These are phyloP conservation scores for Melanerpes aurifrons DNA, from an alignment of 2,113 vertebrate species.

Conservation along the genomic window DNA sequence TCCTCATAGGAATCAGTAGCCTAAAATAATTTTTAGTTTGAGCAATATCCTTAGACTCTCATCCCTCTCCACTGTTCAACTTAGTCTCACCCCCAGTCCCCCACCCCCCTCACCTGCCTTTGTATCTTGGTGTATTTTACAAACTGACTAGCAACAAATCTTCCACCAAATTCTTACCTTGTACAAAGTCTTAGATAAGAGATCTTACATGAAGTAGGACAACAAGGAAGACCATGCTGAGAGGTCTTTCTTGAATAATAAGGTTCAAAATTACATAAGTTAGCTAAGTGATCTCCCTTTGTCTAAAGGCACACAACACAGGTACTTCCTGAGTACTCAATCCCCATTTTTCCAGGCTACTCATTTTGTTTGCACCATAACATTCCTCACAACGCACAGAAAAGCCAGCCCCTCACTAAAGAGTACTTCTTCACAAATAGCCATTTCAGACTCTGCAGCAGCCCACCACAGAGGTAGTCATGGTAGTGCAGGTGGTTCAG, in stretches of 20 bases:
- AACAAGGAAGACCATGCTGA: neutral
- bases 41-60: neutral
- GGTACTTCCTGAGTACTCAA: neutral
- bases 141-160: neutral
- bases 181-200: neutral
- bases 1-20: neutral
- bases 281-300: neutral
- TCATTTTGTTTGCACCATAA: neutral
- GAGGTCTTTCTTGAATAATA: neutral
- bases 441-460: neutral
- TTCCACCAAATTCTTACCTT: neutral
- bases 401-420: neutral
- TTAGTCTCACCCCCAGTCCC: neutral
- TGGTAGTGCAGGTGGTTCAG: neutral
- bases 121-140: neutral
- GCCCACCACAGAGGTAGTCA: neutral
- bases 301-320: neutral
- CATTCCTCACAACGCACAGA: neutral
- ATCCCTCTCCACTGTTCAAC: neutral
- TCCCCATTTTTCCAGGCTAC: neutral
- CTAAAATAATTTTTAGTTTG: neutral
- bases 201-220: neutral
- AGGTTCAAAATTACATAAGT: neutral
- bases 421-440: neutral
- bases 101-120: too few relatives aligned